Percentiles rank a stretch among this genome's conserved stretches.
phyloP scores from a whole-genome alignment of 2,888 invertebrate genomes.

The Lomographa bimaculata region DNA sequence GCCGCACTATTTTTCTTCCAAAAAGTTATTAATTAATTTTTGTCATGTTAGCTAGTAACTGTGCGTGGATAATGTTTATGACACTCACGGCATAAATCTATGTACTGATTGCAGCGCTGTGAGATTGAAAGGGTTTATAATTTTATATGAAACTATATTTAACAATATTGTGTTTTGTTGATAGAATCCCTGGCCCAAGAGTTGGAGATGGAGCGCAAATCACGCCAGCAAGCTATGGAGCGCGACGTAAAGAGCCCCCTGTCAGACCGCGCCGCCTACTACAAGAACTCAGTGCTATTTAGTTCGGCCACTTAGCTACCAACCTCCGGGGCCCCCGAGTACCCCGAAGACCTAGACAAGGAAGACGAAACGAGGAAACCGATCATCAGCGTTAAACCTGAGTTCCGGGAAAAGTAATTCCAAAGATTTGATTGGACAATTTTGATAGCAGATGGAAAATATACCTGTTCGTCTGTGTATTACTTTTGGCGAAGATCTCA shows the following conservation, averaged over 20 bases:
- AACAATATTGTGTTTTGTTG: slow-evolving; percentile 57
- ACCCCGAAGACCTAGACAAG: slow-evolving; percentile 70
- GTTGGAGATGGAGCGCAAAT: slow-evolving; percentile 94
- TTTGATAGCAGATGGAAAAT: slow-evolving; percentile 16
- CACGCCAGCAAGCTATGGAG: slow-evolving; percentile 90
- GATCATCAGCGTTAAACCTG: slow-evolving; percentile 81
- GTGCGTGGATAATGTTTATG: too few species aligned
- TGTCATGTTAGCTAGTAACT: too few species aligned
- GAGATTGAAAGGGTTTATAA: too few species aligned
- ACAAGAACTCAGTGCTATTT: slow-evolving; percentile 95
- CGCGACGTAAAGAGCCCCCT: slow-evolving; percentile 94
- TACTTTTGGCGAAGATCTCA: slow-evolving; percentile 64
- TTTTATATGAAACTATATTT: too few species aligned
- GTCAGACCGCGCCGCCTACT: slow-evolving; percentile 91
- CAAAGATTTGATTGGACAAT: slow-evolving; percentile 41
- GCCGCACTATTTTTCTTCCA: too few species aligned
- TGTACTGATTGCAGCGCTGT: too few species aligned
- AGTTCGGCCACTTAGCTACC: slow-evolving; percentile 91
- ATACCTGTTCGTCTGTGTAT: slow-evolving; percentile 52
- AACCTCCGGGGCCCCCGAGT: slow-evolving; percentile 64
- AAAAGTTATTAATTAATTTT: too few species aligned
- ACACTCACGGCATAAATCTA: too few species aligned
- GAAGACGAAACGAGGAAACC: slow-evolving; percentile 75
- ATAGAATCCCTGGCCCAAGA: slow-evolving; percentile 94
- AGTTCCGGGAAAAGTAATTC: slow-evolving; percentile 76